Percentiles rank a stretch among this genome's conserved stretches.
phyloP scores from a whole-genome alignment of 2,797 vertebrate genomes.

The Emydoidea blandingii region DNA sequence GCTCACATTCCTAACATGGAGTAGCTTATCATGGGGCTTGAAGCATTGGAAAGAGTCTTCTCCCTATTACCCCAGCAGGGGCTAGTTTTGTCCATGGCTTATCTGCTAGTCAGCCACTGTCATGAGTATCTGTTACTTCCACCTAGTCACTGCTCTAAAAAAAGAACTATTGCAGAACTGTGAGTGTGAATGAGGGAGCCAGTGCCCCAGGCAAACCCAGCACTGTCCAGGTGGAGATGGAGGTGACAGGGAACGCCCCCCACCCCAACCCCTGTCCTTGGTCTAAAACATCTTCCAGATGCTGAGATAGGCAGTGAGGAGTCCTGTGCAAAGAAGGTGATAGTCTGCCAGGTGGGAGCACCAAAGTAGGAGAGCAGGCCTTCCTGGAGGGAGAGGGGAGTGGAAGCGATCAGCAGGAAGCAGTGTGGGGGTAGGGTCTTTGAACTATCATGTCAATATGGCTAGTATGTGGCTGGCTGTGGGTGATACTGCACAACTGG shows the following conservation, averaged over 20 bases:
- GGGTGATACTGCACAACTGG: background rate
- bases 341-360: conserved; percentile 92
- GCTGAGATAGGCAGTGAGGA: conserved; percentile 89
- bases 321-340: conserved; percentile 90
- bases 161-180: too few species aligned
- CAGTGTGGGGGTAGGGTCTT: background rate
- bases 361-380: conserved; percentile 90
- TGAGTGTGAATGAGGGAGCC: background rate
- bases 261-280: background rate
- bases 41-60: background rate
- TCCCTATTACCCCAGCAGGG: conserved; percentile 89
- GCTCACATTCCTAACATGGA: background rate
- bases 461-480: background rate
- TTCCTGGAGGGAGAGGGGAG: conserved; percentile 80
- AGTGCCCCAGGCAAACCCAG: background rate
- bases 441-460: background rate
- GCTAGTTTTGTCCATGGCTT: conserved; percentile 99
- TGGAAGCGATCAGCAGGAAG: background rate
- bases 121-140: conserved; percentile 95
- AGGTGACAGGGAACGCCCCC: background rate
- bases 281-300: conserved; percentile 86
- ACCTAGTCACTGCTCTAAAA: conserved; percentile 84
- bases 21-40: background rate
- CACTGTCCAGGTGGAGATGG: background rate
- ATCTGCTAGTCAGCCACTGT: conserved; percentile 96